These are phyloP conservation scores for Clitarchus hookeri DNA, from an alignment of 2,888 invertebrate species.

Conservation along the genomic window DNA sequence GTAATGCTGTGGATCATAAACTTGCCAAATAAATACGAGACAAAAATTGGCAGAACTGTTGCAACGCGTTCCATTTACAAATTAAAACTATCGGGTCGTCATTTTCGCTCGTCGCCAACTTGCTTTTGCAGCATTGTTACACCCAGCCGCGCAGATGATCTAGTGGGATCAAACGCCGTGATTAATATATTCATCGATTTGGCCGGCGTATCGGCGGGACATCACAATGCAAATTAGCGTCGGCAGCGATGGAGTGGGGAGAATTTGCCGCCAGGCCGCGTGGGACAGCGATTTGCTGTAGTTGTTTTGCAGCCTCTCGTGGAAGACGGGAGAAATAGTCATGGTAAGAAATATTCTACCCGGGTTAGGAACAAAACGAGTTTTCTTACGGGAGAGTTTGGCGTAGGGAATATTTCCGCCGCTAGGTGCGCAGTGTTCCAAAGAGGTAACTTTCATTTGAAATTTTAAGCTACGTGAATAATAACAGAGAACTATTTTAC, in stretches of 20 bases:
- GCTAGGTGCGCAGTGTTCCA: too few species aligned
- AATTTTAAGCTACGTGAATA: too few species aligned
- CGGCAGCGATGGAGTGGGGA: background rate
- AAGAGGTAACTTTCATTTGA: too few species aligned
- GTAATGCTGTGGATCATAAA: background rate
- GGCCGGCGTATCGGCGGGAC: background rate
- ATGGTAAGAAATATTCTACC: too few species aligned
- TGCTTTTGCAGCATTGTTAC: background rate
- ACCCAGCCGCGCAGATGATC: background rate
- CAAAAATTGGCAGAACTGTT: background rate
- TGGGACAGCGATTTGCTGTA: too few species aligned
- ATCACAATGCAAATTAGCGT: background rate
- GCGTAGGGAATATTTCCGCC: too few species aligned
- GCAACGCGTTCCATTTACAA: background rate
- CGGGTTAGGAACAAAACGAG: too few species aligned
- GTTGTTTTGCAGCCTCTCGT: too few species aligned
- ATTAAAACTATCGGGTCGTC: background rate
- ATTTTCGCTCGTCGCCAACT: background rate
- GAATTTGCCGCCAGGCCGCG: background rate
- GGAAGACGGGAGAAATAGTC: too few species aligned
- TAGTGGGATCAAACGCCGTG: background rate
- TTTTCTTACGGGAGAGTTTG: too few species aligned
- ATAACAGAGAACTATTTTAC: too few species aligned
- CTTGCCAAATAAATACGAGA: background rate
- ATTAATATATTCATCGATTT: constrained; percentile 8